Evolutionary conservation across 2,888 invertebrate species (phyloP).

Genomic region (Eucera pruinosa): DNA sequence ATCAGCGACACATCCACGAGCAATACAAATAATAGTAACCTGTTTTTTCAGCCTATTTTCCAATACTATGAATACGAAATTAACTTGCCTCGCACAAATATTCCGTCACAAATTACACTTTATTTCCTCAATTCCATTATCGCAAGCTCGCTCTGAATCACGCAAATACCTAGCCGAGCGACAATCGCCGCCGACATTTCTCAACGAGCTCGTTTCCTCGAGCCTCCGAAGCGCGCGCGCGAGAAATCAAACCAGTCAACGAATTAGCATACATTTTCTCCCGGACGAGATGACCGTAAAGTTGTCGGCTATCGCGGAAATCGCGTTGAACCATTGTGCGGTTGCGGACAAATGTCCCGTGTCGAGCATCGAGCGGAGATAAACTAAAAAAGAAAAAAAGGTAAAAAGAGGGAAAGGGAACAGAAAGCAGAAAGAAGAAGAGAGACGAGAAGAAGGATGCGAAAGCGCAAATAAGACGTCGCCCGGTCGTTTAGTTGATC

Average conservation of each 20-base stretch:
- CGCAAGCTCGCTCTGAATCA: background rate
- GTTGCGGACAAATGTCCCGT: conserved; percentile 38
- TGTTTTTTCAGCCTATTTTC: background rate
- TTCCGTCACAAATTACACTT: background rate
- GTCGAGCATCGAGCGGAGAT: conserved; percentile 3
- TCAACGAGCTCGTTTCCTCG: conserved; percentile 10
- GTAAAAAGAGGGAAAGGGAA: background rate
- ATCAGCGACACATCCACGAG: background rate
- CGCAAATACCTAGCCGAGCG: background rate
- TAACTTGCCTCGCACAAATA: background rate
- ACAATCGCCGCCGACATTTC: too few species aligned
- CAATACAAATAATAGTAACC: too few species aligned
- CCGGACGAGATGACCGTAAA: conserved; percentile 62
- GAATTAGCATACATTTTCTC: conserved; percentile 46
- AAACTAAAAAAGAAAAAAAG: background rate
- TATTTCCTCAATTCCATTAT: background rate
- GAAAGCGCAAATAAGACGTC: conserved; percentile 61
- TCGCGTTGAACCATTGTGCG: conserved; percentile 54
- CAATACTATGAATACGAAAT: too few species aligned
- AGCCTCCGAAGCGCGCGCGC: conserved; percentile 13
- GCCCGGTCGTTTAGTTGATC: conserved; percentile 58
- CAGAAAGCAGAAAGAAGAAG: background rate
- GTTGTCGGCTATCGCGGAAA: conserved; percentile 67
- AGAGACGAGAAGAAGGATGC: conserved; percentile 35
- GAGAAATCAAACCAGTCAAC: conserved; percentile 42